These are phyloP conservation scores for Aurelia sp. DNA, from an alignment of 30 jellyfish, hydroid and myxozoan species.

Conservation along the genomic window DNA sequence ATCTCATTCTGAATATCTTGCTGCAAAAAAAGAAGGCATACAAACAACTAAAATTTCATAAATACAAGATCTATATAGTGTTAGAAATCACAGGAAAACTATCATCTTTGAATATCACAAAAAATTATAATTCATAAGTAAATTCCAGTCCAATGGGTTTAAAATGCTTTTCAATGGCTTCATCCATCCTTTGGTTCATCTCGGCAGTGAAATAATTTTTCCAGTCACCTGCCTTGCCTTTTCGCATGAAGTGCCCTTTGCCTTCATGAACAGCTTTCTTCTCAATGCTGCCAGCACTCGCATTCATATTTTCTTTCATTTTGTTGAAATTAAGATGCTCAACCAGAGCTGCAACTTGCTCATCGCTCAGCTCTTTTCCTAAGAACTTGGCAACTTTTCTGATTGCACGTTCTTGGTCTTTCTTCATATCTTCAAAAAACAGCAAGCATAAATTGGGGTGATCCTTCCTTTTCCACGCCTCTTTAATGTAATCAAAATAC, in stretches of 20 bases:
- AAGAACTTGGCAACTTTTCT: not conserved
- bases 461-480: constrained; percentile 16
- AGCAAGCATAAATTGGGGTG: constrained; percentile 30
- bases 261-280: too few species aligned
- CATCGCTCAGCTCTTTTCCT: not conserved
- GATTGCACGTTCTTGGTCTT: constrained; percentile 6
- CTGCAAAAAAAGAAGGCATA: too few species aligned
- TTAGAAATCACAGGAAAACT: too few species aligned
- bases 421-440: constrained; percentile 1
- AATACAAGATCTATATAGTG: too few species aligned
- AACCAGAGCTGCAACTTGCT: not conserved
- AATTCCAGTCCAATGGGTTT: constrained; percentile 26
- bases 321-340: not conserved
- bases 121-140: constrained; percentile 2
- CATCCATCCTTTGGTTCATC: constrained; percentile 23
- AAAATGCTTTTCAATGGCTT: constrained; percentile 21
- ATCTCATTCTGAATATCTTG: too few species aligned
- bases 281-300: too few species aligned
- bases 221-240: constrained; percentile 42
- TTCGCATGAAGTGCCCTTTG: constrained; percentile 13
- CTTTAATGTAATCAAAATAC: constrained; percentile 13
- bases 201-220: constrained; percentile 14
- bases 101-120: too few species aligned
- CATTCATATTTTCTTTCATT: not conserved
- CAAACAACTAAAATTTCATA: too few species aligned